Evolutionary conservation across 2,888 invertebrate genomes (phyloP), one percentile per base, ranked within the genome.

Genomic region (Stegophylla sp.): DNA sequence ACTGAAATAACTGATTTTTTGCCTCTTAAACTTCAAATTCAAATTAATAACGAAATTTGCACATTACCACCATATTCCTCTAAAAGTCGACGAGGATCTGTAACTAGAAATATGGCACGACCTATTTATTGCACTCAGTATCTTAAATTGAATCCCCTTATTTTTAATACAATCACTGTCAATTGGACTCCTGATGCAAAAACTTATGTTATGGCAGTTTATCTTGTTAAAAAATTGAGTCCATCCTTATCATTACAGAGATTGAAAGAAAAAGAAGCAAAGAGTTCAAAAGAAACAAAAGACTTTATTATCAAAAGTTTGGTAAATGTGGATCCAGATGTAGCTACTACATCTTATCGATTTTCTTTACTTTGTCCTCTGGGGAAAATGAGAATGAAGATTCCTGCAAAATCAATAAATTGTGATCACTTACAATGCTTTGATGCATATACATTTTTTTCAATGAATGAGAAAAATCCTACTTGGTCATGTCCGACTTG

Each of bases 401-500:
- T 94, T 61, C 97, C 98, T 0, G 96, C 96, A 86, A 90, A 96
- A 79, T 91, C 97, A 1, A 92, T 92, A 76, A 93, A 93, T n/a
- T 99, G 99, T 86, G 92, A 92, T 41, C 99, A 99, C 88, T 89
- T 99, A 85, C 98, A 99, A 88, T 98, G 98, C 88, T 99, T 99
- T 88, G 99, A 99, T 88, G 97, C 97, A 0, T 93, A 93, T 26
- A 90, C 96, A 81, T 98, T 94, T 88, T 90, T 98, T 84, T 95
- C 95, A 89, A 98, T 99, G 98, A 98, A 98, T 86, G 99, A 99
- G 87, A 91, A 96, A 83, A 97, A 97, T 85, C 96, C 98, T 1
- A 97, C 97, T 0, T 99, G 99, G 98, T 92, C 93, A 85, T 99
- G 99, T 88, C 98, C 98, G 0, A 97, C 99, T 23, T 99, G 99